Percentiles rank a stretch among this genome's conserved stretches.
Evolutionary conservation across 2,888 invertebrate genomes (phyloP).

Genomic region (Octodonta nipae): DNA sequence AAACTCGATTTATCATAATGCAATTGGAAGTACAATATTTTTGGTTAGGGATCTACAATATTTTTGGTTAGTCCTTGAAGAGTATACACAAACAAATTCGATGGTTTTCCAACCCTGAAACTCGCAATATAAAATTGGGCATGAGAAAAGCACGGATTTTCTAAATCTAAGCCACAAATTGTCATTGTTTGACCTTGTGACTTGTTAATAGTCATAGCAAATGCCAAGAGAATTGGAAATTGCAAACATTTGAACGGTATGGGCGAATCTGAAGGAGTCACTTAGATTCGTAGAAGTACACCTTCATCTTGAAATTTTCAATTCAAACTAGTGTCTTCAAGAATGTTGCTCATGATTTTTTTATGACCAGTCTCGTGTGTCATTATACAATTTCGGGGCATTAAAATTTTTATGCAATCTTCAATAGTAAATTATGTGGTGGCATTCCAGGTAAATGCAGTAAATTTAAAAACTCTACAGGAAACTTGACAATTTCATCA

Average conservation of each 20-base stretch:
- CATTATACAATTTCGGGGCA: constrained; percentile 10
- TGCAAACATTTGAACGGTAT: constrained; percentile 6
- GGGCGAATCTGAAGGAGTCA: constrained; percentile 7
- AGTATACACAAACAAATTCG: constrained; percentile 1
- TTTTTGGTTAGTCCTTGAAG: no score
- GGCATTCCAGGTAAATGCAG: constrained; percentile 9
- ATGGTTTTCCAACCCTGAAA: constrained; percentile 1
- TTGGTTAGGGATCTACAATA: no score
- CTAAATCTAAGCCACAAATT: constrained; percentile 4
- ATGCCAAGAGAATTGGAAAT: constrained; percentile 6
- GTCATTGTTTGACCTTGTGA: constrained; percentile 2
- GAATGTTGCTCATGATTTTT: constrained; percentile 2
- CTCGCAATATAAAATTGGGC: constrained; percentile 2
- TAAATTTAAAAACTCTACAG: constrained; percentile 10
- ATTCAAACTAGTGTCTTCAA: not conserved
- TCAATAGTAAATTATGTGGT: constrained; percentile 12
- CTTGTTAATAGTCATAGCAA: constrained; percentile 2
- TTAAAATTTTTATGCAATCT: constrained; percentile 11
- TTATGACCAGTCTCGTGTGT: constrained; percentile 8
- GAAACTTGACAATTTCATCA: constrained; percentile 12
- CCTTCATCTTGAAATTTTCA: constrained; percentile 4
- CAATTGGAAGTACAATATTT: no score
- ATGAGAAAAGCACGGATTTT: constrained; percentile 4
- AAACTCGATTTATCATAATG: constrained; percentile 1
- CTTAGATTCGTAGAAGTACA: constrained; percentile 8